Percentiles rank a stretch among this genome's conserved stretches.
These are phyloP conservation scores for Lasius platythorax DNA, from an alignment of 2,888 invertebrate genomes.

Conservation along the genomic window DNA sequence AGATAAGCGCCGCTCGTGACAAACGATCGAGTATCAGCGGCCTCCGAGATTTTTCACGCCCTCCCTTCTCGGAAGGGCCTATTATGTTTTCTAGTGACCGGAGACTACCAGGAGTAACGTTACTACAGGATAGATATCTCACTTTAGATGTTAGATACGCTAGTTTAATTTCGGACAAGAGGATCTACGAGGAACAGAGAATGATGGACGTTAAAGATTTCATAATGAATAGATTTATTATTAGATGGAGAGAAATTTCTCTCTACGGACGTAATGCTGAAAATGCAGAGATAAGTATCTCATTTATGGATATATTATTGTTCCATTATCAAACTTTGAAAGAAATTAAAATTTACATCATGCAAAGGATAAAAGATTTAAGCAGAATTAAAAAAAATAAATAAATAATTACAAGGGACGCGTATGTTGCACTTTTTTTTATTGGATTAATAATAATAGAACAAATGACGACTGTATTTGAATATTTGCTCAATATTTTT, in stretches of 20 bases:
- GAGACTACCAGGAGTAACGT: slow-evolving; percentile 14
- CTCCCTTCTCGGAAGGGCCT: slow-evolving; percentile 10
- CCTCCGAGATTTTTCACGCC: slow-evolving; percentile 48
- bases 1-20: slow-evolving; percentile 61
- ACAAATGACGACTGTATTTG: no score
- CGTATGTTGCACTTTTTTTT: not conserved
- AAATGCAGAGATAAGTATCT: not conserved
- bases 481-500: not conserved
- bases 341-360: not conserved
- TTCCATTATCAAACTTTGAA: not conserved
- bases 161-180: slow-evolving; percentile 22
- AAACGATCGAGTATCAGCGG: slow-evolving; percentile 51
- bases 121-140: not conserved
- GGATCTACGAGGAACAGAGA: not conserved
- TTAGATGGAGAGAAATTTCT: not conserved
- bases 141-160: slow-evolving; percentile 31
- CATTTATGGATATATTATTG: not conserved
- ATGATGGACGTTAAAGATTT: slow-evolving; percentile 20
- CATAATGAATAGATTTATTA: slow-evolving; percentile 17
- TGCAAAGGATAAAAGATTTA: not conserved
- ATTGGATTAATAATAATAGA: not conserved
- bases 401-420: no score
- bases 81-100: slow-evolving; percentile 34
- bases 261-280: not conserved
- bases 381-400: not conserved